Evolutionary conservation across 2,797 vertebrate genomes (phyloP), one percentile per base, ranked within the genome.

Genomic region (Liasis olivaceus): DNA sequence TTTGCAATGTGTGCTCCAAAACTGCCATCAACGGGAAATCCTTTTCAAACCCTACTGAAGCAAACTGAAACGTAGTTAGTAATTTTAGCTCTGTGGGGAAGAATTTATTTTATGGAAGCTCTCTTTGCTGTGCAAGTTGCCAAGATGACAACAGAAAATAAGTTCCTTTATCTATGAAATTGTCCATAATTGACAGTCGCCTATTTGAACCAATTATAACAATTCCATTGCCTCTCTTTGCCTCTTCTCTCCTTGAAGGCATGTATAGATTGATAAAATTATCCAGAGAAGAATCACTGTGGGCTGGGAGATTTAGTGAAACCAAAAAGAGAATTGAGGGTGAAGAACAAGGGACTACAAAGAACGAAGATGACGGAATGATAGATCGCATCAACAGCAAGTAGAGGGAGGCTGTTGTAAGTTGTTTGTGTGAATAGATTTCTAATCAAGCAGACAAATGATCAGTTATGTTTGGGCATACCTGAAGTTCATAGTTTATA

Each of bases 221-320:
- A 95, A 95, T 97, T 94, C 95, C 95, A 95, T 72, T 94, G 88
- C 95, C 92, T 91, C 94, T 91, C 89, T 94, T 95, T 94, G 95
- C 95, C 96, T 94, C 31, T 90, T 90, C 72, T 77, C 85, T 90
- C 96, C 96, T 94, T 90, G 95, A 92, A 94, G 94, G 77, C 95
- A 96, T 95, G 96, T 97, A 96, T 93, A 95, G 95, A 93, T 89
- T 96, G 95, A 95, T 95, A 95, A 96, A 94, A 97, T 95, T 96
- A 96, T 96, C 62, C 96, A 1, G 84, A 95, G 94, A 95, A 94
- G 86, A 93, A 95, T 95, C 92, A 93, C 42, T 1, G 1, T 92
- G 92, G 93, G 86, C 86, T 95, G 91, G 66, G 15, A 93, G 84
- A 94, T 94, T 96, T 95, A 96, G 95, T 95, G 93, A 96, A 96